Evolutionary conservation across 2,888 invertebrate genomes (phyloP), one percentile per base, ranked within the genome.

Genomic region (Asteroscopus sphinx): DNA sequence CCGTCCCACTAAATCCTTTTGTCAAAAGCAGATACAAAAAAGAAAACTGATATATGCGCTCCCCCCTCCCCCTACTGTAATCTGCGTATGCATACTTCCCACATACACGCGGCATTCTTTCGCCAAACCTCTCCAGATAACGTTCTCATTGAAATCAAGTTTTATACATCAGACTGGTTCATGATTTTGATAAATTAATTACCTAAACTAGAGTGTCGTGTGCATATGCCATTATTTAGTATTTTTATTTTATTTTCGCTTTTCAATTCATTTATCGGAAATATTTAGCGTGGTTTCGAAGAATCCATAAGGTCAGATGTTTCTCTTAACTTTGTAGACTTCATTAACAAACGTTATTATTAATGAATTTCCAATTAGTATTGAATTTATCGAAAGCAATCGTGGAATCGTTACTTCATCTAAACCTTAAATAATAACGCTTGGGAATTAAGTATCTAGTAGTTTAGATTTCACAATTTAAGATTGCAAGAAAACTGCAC

Each of bases 221-320:
- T 44, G 39, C 68, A 63, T 46, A 41, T 21, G 15, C 46, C 51
- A 58, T 56, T 35, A n/a, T n/a, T n/a, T 53, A 52, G 6, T n/a
- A 21, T 13, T 21, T 37, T 26, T 36, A 45, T 36, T 41, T 51
- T 40, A 32, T 44, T 49, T 49, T 67, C 45, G 65, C 60, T 60
- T 62, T 62, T 57, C 3, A 57, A 46, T 35, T 58, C 25, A 59
- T 67, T 17, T 13, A 48, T 66, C 54, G 57, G 12, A 59, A 58
- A 45, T 42, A 28, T 48, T 33, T 56, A 63, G 51, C 60, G 41
- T 60, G 53, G 48, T 68, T 65, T 49, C 49, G 59, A 60, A 57
- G 76, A 47, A 37, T 60, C 13, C 51, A 56, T 60, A 73, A 75
- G 73, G 77, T 75, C 68, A 73, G 74, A 62, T 25, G 54, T 70